phyloP scores from a whole-genome alignment of 1,140 invertebrate species.

The Drosophila kurseongensis region DNA sequence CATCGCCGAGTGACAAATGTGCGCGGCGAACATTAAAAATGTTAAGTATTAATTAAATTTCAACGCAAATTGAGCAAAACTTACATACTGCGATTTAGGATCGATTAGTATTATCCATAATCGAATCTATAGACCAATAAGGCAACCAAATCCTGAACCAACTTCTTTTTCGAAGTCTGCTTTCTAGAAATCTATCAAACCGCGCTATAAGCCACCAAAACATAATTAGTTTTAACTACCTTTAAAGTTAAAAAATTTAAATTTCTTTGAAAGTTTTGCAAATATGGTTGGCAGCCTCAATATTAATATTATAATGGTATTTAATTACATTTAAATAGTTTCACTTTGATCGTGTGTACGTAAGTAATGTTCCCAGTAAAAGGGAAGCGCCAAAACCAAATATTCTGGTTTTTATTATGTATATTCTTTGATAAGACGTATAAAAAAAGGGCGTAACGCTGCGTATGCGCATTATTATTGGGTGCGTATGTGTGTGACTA shows the following conservation, averaged over 20 bases:
- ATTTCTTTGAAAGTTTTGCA: too few relatives aligned
- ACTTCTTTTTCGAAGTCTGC: too few relatives aligned
- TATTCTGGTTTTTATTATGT: conserved; percentile 5
- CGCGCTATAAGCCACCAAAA: too few relatives aligned
- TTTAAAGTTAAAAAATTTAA: too few relatives aligned
- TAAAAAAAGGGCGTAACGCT: conserved; percentile 35
- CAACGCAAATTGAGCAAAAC: conserved; percentile 7
- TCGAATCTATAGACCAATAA: neutral
- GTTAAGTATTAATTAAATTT: conserved; percentile 48
- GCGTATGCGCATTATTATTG: conserved; percentile 45
- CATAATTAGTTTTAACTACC: too few relatives aligned
- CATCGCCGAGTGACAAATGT: conserved; percentile 50
- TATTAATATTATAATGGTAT: too few relatives aligned
- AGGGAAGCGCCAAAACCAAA: conserved; percentile 9
- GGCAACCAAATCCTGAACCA: too few relatives aligned
- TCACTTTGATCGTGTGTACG: neutral
- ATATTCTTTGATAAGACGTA: conserved; percentile 8
- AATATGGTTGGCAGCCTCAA: too few relatives aligned
- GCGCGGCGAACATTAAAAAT: conserved; percentile 41
- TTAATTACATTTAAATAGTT: neutral
- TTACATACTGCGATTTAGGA: conserved; percentile 7
- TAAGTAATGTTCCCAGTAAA: neutral
- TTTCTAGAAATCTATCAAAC: too few relatives aligned
- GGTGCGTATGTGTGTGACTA: conserved; percentile 25
- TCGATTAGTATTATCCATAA: neutral